Percentiles rank a stretch among this genome's conserved stretches.
phyloP scores from a whole-genome alignment of 2,113 vertebrate species.

The Leucopsar rothschildi region DNA sequence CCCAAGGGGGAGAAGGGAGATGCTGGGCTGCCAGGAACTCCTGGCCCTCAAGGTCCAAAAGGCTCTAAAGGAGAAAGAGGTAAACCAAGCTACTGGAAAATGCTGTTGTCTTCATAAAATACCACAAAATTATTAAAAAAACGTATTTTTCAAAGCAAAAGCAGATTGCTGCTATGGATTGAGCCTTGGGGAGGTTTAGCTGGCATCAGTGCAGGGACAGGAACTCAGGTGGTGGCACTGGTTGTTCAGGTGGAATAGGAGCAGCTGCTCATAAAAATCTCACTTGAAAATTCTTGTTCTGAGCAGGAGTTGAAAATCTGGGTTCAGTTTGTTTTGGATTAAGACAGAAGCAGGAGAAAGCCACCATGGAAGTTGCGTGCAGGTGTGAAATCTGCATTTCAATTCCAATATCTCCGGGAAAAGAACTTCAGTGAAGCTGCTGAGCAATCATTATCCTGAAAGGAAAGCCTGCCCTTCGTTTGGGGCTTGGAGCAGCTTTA shows the following conservation, averaged over 20 bases:
- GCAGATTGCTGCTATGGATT: neutral
- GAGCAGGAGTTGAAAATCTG: neutral
- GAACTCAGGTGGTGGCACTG: neutral
- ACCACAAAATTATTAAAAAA: neutral
- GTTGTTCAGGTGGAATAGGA: neutral
- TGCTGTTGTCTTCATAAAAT: neutral
- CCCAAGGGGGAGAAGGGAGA: constrained; percentile 81
- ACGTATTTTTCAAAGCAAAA: neutral
- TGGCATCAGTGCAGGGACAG: neutral
- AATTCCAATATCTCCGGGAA: neutral
- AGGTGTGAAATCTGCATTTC: neutral
- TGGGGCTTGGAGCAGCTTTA: neutral
- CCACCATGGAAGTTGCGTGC: accelerated
- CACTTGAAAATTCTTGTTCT: neutral
- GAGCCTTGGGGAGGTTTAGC: neutral
- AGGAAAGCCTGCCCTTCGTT: neutral
- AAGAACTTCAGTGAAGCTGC: neutral
- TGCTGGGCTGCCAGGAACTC: constrained; percentile 73
- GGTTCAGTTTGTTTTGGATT: neutral
- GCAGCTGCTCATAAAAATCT: neutral
- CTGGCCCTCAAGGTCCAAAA: constrained; percentile 75
- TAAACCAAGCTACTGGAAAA: constrained; percentile 18
- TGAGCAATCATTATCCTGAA: neutral
- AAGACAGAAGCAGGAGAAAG: neutral
- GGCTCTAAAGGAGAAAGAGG: constrained; percentile 87